Evolutionary conservation across 2,113 vertebrate genomes (phyloP).

Genomic region (Antennarius striatus): DNA sequence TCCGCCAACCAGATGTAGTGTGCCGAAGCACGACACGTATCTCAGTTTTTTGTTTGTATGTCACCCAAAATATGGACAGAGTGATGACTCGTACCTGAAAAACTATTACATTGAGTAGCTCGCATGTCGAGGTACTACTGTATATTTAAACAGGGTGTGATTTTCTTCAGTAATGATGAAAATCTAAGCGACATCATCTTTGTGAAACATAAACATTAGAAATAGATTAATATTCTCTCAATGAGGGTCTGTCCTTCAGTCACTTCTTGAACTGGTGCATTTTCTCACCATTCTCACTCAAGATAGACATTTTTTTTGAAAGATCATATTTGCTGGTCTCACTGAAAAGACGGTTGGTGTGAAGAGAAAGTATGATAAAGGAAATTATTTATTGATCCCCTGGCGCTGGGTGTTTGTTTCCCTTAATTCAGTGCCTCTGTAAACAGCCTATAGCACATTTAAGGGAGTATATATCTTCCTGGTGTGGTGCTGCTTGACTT

Average conservation of each 20-base stretch:
- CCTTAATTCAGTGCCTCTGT: constrained; percentile 51
- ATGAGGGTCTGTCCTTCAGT: not conserved
- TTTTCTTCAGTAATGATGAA: not conserved
- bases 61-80: too few relatives aligned
- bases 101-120: too few relatives aligned
- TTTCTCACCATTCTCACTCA: not conserved
- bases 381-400: constrained; percentile 74
- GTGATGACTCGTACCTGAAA: too few relatives aligned
- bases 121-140: too few relatives aligned
- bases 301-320: constrained; percentile 22
- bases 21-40: too few relatives aligned
- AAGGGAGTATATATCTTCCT: constrained; percentile 57
- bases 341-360: constrained; percentile 30
- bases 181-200: not conserved
- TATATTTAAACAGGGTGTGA: too few relatives aligned
- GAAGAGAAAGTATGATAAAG: constrained; percentile 57
- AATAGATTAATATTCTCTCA: not conserved
- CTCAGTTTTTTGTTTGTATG: too few relatives aligned
- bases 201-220: not conserved
- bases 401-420: constrained; percentile 57
- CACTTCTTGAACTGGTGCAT: not conserved
- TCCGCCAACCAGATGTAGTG: too few relatives aligned
- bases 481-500: constrained; percentile 34
- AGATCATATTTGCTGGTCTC: constrained; percentile 37
- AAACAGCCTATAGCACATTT: constrained; percentile 55